Base-by-base conservation (phyloP, 2,113 vertebrate species). In the Fukomys damarensis region DNA sequence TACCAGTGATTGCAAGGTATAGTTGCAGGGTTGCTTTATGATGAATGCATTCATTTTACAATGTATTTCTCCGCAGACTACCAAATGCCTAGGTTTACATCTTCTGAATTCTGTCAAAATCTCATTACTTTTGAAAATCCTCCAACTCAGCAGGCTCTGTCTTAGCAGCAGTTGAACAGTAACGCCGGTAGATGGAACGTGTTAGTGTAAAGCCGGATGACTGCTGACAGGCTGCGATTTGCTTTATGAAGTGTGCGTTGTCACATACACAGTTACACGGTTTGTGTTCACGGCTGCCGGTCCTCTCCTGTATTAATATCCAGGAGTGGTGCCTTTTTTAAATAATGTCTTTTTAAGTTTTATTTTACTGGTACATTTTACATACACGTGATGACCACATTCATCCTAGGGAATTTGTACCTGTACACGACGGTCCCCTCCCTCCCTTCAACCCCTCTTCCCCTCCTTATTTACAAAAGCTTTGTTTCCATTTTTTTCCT, bases 221-320 rank as follows among this genome's bases (percentile, higher is more conserved):
- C 32, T 76, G 70, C 93, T 97, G 93, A 79, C 88, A 88, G 76
- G 65, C 85, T 91, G 87, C 56, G 83, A 63, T 86, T 96, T 95
- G 89, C 97, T 97, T 93, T 83, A 22, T 92, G 74, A 82, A 96
- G 61, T 52, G 90, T 70, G 38, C 5, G 1, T 91, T 83, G 80
- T 95, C 95, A 19, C 22, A 94, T 32, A 41, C 2, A 43, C 87
- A 49, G 0, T 92, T 46, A 52, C 76, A 80, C 26, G 0, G 43
- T 89, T 96, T 95, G n/a, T 91, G 86, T 96, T 94, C 93, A 93
- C 94, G 95, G 93, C 93, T 96, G 41, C 92, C 87, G 49, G 43
- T 26, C 0, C 80, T 38, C 28, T 86, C 17, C 1, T 93, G 89
- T 28, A 30, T 85, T 26, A 49, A 89, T 88, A 41, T 91, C 66